Percentiles rank a stretch among this genome's conserved stretches.
These are phyloP conservation scores for Brachionus koreanus DNA, from an alignment of 1,140 invertebrate genomes.

Conservation along the genomic window DNA sequence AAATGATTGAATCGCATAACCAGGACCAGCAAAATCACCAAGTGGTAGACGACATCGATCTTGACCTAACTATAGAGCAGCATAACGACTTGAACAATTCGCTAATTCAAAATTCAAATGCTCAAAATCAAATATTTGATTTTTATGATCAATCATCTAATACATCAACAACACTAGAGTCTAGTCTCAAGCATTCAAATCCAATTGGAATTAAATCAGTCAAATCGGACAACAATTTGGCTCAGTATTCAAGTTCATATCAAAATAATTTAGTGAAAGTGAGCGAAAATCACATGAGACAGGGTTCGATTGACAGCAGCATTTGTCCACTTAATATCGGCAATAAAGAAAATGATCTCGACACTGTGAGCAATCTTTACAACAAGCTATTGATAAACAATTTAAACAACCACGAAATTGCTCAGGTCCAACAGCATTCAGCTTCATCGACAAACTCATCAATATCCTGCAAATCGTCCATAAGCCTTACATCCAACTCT, in stretches of 20 bases:
- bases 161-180: background rate
- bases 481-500: background rate
- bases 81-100: background rate
- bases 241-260: constrained; percentile 18
- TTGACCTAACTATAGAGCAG: constrained; percentile 19
- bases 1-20: background rate
- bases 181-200: constrained; percentile 10
- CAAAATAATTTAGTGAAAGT: constrained; percentile 20
- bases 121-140: constrained; percentile 15
- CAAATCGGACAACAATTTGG: background rate
- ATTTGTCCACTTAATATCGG: background rate
- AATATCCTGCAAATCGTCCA: background rate
- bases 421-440: constrained; percentile 11
- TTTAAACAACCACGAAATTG: background rate
- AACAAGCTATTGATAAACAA: constrained; percentile 37
- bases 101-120: background rate
- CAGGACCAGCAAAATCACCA: background rate
- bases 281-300: background rate
- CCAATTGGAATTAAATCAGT: constrained; percentile 2
- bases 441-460: background rate
- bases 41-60: constrained; percentile 6
- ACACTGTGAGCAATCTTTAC: constrained; percentile 17
- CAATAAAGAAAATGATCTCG: constrained; percentile 37
- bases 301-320: background rate
- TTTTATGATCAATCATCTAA: constrained; percentile 23